These are phyloP conservation scores for Phaethon lepturus DNA, from an alignment of 2,113 vertebrate genomes.

Conservation along the genomic window DNA sequence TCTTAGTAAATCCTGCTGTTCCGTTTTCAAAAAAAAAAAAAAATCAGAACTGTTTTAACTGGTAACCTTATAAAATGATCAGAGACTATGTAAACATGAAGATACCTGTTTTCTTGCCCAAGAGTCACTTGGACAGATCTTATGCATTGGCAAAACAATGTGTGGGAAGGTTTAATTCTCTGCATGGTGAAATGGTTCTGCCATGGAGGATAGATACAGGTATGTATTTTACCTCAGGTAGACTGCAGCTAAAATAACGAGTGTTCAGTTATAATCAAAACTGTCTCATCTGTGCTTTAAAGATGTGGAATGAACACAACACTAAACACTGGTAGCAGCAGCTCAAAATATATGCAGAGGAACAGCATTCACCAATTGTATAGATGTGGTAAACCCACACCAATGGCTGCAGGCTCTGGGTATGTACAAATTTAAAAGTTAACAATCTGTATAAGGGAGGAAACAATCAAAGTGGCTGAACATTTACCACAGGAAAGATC, in stretches of 20 bases:
- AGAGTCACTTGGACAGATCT: not conserved
- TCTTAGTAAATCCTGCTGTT: not conserved
- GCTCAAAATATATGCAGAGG: not conserved
- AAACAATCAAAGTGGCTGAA: not conserved
- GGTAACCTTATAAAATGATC: not conserved
- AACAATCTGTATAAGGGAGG: not conserved
- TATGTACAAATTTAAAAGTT: not conserved
- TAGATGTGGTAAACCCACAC: not conserved
- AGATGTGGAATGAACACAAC: not conserved
- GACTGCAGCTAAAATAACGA: not conserved
- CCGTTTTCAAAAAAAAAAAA: not conserved
- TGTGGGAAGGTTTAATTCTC: not conserved
- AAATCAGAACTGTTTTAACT: not conserved
- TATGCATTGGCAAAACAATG: not conserved
- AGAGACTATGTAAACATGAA: not conserved
- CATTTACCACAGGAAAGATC: not conserved
- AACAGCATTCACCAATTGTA: not conserved
- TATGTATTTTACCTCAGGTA: not conserved
- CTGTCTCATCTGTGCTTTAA: not conserved
- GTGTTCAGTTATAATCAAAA: not conserved
- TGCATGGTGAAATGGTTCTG: not conserved
- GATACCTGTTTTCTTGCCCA: not conserved
- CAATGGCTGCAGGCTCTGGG: not conserved
- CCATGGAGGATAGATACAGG: not conserved
- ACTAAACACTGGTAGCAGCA: not conserved